Evolutionary conservation across 2,113 vertebrate species (phyloP).

Genomic region (Eubucco bourcierii): DNA sequence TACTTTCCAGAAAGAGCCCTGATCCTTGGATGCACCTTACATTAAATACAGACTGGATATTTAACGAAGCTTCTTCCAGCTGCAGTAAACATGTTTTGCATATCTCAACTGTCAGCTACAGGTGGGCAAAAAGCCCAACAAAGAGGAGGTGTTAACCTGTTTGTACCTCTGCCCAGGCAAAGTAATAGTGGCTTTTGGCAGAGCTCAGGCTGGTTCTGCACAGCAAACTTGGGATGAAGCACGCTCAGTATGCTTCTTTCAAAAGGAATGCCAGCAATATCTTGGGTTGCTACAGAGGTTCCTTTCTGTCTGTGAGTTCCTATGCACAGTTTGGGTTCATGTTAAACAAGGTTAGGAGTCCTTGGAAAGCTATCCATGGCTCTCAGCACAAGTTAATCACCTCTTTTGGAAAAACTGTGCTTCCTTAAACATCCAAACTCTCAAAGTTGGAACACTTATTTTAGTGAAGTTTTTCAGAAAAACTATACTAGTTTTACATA

Average conservation of each 20-base stretch:
- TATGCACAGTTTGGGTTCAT: neutral
- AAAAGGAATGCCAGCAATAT: constrained; percentile 14
- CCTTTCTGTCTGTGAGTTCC: neutral
- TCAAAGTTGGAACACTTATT: neutral
- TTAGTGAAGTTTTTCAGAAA: neutral
- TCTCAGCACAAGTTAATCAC: neutral
- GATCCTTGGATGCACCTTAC: rapidly evolving
- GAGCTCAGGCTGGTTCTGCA: neutral
- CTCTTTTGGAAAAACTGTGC: neutral
- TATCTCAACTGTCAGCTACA: neutral
- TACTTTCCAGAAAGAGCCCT: neutral
- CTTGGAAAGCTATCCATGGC: neutral
- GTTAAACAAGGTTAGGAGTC: neutral
- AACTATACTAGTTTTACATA: neutral
- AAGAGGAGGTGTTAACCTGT: neutral
- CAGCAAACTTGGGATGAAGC: constrained; percentile 5
- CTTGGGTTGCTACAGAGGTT: constrained; percentile 5
- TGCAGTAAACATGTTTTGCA: neutral
- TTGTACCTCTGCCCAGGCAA: neutral
- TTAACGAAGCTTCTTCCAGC: neutral
- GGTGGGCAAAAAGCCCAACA: neutral
- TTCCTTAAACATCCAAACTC: neutral
- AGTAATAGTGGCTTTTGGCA: constrained; percentile 17
- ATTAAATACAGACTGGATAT: neutral
- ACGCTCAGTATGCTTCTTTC: constrained; percentile 10